A percentile compares a stretch with the other conserved stretches of the same genome.
Evolutionary conservation across 2,113 vertebrate genomes (phyloP).

Genomic region (Bungarus multicinctus): DNA sequence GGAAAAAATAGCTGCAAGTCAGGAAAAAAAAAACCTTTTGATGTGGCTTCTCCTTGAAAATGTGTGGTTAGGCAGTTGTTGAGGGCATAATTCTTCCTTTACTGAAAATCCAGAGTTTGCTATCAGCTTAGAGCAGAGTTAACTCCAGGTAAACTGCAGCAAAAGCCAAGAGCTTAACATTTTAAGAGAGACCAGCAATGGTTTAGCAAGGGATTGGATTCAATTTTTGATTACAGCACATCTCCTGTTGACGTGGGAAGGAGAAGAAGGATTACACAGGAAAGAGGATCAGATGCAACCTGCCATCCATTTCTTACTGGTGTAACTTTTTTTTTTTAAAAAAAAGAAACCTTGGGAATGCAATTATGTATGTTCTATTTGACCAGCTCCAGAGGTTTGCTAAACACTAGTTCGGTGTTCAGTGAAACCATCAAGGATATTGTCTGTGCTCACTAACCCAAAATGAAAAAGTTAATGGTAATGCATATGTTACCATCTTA

Average conservation of each 20-base stretch:
- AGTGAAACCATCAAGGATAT: background rate
- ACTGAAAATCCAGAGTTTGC: constrained; percentile 1
- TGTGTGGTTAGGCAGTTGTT: background rate
- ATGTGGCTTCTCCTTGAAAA: background rate
- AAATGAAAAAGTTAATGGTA: background rate
- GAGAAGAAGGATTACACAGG: background rate
- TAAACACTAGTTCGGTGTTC: background rate
- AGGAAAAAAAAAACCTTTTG: background rate
- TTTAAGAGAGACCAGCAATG: constrained; percentile 10
- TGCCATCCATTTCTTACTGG: background rate
- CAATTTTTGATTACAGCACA: background rate
- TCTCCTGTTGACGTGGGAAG: background rate
- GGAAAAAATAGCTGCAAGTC: background rate
- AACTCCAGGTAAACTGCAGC: background rate
- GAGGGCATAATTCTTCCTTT: constrained; percentile 11
- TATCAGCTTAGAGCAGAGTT: background rate
- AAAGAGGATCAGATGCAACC: background rate
- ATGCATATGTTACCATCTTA: background rate
- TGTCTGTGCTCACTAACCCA: background rate
- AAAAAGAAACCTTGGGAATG: background rate
- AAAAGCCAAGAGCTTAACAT: background rate
- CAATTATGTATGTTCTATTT: background rate
- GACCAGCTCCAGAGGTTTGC: background rate
- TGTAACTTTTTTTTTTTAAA: background rate
- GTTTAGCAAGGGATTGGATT: background rate